A percentile compares a stretch with the other conserved stretches of the same genome.
Evolutionary conservation across 2,888 invertebrate genomes (phyloP).

Genomic region (Beris morrisii): DNA sequence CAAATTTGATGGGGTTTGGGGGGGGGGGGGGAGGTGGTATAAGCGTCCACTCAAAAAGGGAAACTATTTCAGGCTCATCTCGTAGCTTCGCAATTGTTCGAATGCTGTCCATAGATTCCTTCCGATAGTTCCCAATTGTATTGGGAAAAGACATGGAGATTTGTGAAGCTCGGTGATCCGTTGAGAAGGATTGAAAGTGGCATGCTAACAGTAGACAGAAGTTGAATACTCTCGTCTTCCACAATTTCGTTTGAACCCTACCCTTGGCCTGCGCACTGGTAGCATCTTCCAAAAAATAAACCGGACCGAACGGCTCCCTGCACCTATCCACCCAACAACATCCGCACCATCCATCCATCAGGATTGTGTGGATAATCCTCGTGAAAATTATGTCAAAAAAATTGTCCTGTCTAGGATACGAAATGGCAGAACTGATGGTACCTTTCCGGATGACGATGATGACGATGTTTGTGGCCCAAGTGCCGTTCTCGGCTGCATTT

Average conservation of each 20-base stretch:
- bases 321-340: neutral
- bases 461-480: constrained; percentile 45
- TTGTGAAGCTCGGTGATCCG: too few relatives aligned
- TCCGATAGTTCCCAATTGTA: too few relatives aligned
- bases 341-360: neutral
- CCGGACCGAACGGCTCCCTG: neutral
- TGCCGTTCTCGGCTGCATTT: constrained; percentile 45
- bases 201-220: too few relatives aligned
- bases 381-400: neutral
- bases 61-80: too few relatives aligned
- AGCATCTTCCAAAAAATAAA: constrained; percentile 6
- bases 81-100: constrained; percentile 12
- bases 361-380: neutral
- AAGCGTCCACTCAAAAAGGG: too few relatives aligned
- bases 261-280: constrained; percentile 25
- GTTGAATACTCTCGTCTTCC: too few relatives aligned
- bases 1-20: too few relatives aligned
- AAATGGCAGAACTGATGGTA: constrained; percentile 17
- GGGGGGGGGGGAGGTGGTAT: too few relatives aligned
- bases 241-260: constrained; percentile 14
- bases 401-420: too few relatives aligned
- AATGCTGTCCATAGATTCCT: constrained; percentile 17
- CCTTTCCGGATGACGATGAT: constrained; percentile 45
- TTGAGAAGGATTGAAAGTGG: too few relatives aligned
- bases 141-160: too few relatives aligned